Evolutionary conservation across 1,140 invertebrate genomes (phyloP), one percentile per base, ranked within the genome.

Genomic region (Anastrepha ludens): DNA sequence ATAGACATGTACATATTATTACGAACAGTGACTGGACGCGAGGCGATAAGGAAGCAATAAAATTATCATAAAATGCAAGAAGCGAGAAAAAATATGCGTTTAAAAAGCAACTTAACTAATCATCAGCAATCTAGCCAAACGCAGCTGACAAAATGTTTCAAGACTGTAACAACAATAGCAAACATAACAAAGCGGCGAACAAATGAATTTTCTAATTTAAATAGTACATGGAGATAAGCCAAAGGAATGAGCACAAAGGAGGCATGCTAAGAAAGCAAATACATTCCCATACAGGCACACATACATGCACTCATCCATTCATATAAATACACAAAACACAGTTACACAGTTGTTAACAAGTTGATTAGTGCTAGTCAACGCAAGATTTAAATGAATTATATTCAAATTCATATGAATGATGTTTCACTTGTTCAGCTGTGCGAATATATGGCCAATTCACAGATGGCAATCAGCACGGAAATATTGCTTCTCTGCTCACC

Each of bases 101-200:
- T 81, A 81, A 81, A 81, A 81, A 58, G 50, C 47, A 81, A 81
- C 74, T 81, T 55, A 55, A 81, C 74, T 47, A 81, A 81, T 81
- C 74, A 81, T 20, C 47, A 58, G n/a, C 7, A 17, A 55, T 55
- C 9, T 55, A 55, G n/a, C 11, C 74, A n/a, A 58, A 20, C 74
- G n/a, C n/a, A 81, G 47, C 74, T 81, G 74, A 20, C 47, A 55
- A 81, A 17, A 81, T 81, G 9, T 81, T 81, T 58, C 9, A 81
- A 58, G 47, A 58, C 20, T 20, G 29, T 81, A 58, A 58, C 20
- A 81, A 81, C 74, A 29, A 39, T 15, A 67, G 20, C 44, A 81
- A 44, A 74, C 70, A 29, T 47, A 74, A 11, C 39, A 50, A 55
- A 50, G 47, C n/a, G 5, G 44, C 17, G 2, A 20, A 50, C 15